Base-by-base conservation (phyloP, 2,797 vertebrate genomes). In the Bovichtus diacanthus region DNA sequence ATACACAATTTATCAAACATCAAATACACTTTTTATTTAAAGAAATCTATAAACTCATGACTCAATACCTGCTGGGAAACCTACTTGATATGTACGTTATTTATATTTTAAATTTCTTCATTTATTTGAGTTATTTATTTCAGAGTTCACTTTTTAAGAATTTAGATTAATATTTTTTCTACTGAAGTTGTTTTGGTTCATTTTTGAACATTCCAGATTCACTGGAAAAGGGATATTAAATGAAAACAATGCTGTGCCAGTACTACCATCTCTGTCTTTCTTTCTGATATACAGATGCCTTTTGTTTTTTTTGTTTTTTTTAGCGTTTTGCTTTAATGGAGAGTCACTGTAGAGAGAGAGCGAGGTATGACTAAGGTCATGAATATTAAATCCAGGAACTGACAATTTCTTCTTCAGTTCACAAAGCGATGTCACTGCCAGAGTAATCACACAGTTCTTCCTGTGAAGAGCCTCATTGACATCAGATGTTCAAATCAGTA, bases 161-260 rank as follows among this genome's bases (percentile, higher is more conserved):
- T 90, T 91, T 76, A 89, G 61, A 93, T 90, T 85, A 21, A 88
- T 93, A 93, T 92, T 91, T 93, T 94, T 94, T 94, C 91, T 94
- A 94, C 90, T 75, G 74, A 78, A 83, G 78, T 86, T 53, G 44
- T 82, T 90, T 87, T 81, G 76, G 72, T 89, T 90, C 62, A 77
- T 85, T 86, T 84, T 77, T 81, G 64, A 89, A 78, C 83, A 87
- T 83, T 84, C 74, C 80, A 86, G 77, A 80, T 74, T 65, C 73
- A 81, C 88, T 90, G 85, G 82, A 89, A 83, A 78, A 67, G 56
- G 43, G 82, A 60, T 79, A 74, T 70, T 73, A 70, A 87, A 85
- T 82, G 70, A 88, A 82, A 64, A 65, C 63, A 69, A 79, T 36
- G 55, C 54, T 25, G 73, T 84, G 83, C 78, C 47, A 83, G 50